phyloP scores from a whole-genome alignment of 2,113 vertebrate species.

The Tragelaphus imberbis region DNA sequence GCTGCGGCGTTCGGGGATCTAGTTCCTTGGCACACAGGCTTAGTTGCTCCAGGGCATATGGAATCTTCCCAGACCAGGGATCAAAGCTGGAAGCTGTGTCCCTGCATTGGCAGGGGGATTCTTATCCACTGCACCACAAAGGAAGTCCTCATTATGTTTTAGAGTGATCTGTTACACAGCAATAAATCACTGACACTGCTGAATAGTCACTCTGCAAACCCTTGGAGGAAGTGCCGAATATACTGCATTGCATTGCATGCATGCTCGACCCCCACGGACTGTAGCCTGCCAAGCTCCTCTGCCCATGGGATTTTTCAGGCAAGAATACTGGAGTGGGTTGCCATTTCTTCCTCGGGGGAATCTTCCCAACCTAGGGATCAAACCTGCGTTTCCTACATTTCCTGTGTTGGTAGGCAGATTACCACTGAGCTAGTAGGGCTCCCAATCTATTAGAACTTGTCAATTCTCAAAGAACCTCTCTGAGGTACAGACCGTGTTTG shows the following conservation, averaged over 20 bases:
- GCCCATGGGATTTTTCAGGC: neutral
- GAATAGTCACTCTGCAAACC: neutral
- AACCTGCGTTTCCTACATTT: neutral
- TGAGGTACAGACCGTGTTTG: neutral
- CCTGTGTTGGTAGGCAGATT: neutral
- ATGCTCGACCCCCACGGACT: neutral
- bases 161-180: neutral
- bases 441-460: neutral
- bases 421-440: neutral
- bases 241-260: fast-evolving
- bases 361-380: neutral
- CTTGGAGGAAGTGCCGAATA: neutral
- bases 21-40: neutral
- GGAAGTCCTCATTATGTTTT: neutral
- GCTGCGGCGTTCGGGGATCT: fast-evolving
- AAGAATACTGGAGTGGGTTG: neutral
- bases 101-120: neutral
- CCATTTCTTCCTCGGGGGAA: neutral
- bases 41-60: neutral
- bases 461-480: neutral
- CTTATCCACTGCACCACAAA: neutral
- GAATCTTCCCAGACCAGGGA: neutral
- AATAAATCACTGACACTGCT: too few relatives aligned
- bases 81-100: neutral
- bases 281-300: neutral